Evolutionary conservation across 2,113 vertebrate genomes (phyloP).

Genomic region (Pteruthius melanotis): DNA sequence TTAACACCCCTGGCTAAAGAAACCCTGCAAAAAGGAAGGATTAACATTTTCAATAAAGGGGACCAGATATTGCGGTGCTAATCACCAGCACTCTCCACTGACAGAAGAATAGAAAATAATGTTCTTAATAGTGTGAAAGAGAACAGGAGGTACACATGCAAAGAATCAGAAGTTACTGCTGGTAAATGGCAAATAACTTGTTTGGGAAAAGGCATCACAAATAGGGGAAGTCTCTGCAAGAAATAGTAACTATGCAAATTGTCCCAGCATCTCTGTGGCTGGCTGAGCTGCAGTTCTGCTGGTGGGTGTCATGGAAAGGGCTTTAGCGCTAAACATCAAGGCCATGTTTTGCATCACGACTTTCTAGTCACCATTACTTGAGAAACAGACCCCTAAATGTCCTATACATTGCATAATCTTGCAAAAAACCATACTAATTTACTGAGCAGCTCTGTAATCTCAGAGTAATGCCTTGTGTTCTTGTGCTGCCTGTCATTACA

Average conservation of each 20-base stretch:
- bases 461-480: background rate
- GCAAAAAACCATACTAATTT: background rate
- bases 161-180: background rate
- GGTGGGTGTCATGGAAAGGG: background rate
- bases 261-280: background rate
- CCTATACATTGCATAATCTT: background rate
- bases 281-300: background rate
- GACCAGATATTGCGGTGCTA: conserved; percentile 37
- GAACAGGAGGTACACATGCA: conserved; percentile 24
- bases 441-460: background rate
- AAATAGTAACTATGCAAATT: background rate
- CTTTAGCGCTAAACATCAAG: background rate
- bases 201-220: conserved; percentile 11
- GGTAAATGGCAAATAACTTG: conserved; percentile 36
- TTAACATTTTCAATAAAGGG: conserved; percentile 56
- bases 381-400: background rate
- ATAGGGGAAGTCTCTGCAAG: background rate
- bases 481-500: background rate
- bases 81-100: background rate
- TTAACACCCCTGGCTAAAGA: conserved; percentile 63
- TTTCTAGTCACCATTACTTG: background rate
- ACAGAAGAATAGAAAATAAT: conserved; percentile 38
- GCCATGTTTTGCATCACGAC: background rate
- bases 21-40: conserved; percentile 56
- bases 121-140: conserved; percentile 51